These are phyloP conservation scores for Xiphophorus couchianus DNA, from an alignment of 2,113 vertebrate genomes.

Conservation along the genomic window DNA sequence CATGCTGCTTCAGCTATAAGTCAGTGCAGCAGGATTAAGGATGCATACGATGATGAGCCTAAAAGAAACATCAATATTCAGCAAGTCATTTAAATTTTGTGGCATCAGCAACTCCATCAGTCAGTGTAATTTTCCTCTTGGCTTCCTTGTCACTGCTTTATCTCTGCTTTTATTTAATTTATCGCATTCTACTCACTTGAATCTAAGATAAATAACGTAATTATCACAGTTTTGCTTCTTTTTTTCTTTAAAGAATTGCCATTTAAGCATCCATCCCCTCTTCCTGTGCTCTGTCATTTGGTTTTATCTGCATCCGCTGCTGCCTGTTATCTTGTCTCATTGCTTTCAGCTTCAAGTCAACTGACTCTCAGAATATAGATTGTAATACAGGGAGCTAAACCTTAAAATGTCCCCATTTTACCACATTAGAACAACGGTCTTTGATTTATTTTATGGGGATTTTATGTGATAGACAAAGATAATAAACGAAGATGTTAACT, in stretches of 20 bases:
- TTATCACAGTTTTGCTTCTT: background rate
- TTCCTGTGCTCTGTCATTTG: background rate
- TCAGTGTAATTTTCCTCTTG: conserved; percentile 1
- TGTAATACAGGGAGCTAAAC: no score
- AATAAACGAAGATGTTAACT: conserved; percentile 1
- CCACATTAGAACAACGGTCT: no score
- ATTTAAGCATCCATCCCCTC: background rate
- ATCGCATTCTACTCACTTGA: conserved; percentile 6
- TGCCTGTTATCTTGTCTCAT: background rate
- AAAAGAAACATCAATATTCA: conserved; percentile 43
- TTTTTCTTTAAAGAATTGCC: background rate
- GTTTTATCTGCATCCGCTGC: conserved; percentile 24
- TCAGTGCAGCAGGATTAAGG: conserved; percentile 38
- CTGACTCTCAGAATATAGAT: no score
- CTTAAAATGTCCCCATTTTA: no score
- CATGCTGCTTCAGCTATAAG: conserved; percentile 40
- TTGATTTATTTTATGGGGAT: no score
- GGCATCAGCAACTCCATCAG: conserved; percentile 30
- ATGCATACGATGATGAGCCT: conserved; percentile 52
- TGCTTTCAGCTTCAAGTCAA: background rate
- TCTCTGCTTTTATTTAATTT: background rate
- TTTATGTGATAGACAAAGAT: no score
- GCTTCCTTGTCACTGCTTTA: background rate
- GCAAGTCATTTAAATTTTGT: conserved; percentile 36
- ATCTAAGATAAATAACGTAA: background rate